These are phyloP conservation scores for Gadopsis marmoratus DNA, from an alignment of 2,797 vertebrate genomes.

Conservation along the genomic window DNA sequence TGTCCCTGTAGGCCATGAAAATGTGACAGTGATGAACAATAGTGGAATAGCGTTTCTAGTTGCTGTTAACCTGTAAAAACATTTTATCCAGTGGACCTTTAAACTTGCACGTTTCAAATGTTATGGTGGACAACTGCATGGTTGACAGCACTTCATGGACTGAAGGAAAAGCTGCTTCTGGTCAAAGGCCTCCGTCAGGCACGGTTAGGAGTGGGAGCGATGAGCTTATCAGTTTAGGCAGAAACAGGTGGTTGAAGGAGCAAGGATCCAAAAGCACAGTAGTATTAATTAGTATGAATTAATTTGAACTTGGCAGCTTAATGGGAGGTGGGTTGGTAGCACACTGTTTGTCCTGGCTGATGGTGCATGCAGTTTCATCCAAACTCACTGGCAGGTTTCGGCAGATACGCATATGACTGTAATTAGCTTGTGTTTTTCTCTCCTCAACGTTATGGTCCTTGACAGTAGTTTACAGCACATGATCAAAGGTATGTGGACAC, in stretches of 20 bases:
- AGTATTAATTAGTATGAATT: constrained; percentile 18
- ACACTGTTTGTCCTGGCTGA: constrained; percentile 41
- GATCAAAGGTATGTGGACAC: not conserved
- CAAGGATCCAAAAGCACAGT: constrained; percentile 19
- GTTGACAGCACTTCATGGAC: not conserved
- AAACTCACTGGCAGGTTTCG: constrained; percentile 29
- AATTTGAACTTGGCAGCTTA: constrained; percentile 24
- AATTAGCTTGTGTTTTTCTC: not conserved
- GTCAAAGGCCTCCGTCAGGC: not conserved
- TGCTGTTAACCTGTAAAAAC: not conserved
- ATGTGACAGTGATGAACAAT: not conserved
- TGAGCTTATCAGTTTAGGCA: constrained; percentile 1
- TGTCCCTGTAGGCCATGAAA: not conserved
- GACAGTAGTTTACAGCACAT: constrained; percentile 2
- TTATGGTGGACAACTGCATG: not conserved
- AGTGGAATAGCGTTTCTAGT: not conserved
- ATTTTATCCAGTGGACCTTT: not conserved
- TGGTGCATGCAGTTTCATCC: constrained; percentile 2
- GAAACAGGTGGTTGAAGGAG: constrained; percentile 16
- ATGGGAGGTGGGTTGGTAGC: constrained; percentile 23
- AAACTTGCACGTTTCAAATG: not conserved
- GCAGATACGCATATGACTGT: not conserved
- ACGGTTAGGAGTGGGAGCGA: not conserved
- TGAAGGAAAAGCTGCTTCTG: not conserved
- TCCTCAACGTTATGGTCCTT: not conserved